Evolutionary conservation across 2,888 invertebrate species (phyloP).

Genomic region (Phyllotreta striolata): DNA sequence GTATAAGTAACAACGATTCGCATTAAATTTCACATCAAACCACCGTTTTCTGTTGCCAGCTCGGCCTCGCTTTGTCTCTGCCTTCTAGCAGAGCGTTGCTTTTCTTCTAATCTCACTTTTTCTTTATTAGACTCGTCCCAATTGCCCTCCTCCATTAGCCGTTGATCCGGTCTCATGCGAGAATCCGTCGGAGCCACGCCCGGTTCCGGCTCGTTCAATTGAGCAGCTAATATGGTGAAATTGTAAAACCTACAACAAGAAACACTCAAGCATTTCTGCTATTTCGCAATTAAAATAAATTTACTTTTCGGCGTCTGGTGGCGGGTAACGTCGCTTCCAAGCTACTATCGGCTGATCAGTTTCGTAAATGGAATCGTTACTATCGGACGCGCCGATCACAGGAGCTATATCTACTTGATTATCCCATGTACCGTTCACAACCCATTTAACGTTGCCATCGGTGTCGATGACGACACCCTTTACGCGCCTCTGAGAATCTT

Average conservation of each 20-base stretch:
- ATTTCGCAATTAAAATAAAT: slow-evolving; percentile 7
- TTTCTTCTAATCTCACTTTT: slow-evolving; percentile 91
- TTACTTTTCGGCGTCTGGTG: slow-evolving; percentile 69
- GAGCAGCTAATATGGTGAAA: slow-evolving; percentile 94
- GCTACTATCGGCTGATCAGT: slow-evolving; percentile 85
- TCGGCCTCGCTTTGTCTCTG: slow-evolving; percentile 83
- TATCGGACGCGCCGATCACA: slow-evolving; percentile 74
- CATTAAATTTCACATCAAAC: neutral
- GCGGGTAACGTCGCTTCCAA: slow-evolving; percentile 85
- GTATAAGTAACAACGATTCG: slow-evolving; percentile 19
- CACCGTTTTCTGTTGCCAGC: slow-evolving; percentile 68
- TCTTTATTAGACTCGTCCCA: slow-evolving; percentile 93
- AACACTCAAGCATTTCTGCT: neutral
- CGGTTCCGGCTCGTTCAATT: slow-evolving; percentile 94
- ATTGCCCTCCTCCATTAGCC: slow-evolving; percentile 93
- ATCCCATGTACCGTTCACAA: slow-evolving; percentile 93
- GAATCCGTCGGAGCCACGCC: slow-evolving; percentile 95
- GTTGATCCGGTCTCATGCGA: slow-evolving; percentile 88
- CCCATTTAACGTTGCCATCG: slow-evolving; percentile 76
- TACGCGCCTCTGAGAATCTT: slow-evolving; percentile 92
- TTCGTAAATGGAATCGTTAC: slow-evolving; percentile 88
- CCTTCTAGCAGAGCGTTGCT: slow-evolving; percentile 85
- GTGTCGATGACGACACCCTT: slow-evolving; percentile 81
- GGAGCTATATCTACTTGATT: slow-evolving; percentile 92
- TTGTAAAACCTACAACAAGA: slow-evolving; percentile 74